A percentile compares a stretch with the other conserved stretches of the same genome.
These are phyloP conservation scores for Gila orcuttii DNA, from an alignment of 2,113 vertebrate genomes.

Conservation along the genomic window DNA sequence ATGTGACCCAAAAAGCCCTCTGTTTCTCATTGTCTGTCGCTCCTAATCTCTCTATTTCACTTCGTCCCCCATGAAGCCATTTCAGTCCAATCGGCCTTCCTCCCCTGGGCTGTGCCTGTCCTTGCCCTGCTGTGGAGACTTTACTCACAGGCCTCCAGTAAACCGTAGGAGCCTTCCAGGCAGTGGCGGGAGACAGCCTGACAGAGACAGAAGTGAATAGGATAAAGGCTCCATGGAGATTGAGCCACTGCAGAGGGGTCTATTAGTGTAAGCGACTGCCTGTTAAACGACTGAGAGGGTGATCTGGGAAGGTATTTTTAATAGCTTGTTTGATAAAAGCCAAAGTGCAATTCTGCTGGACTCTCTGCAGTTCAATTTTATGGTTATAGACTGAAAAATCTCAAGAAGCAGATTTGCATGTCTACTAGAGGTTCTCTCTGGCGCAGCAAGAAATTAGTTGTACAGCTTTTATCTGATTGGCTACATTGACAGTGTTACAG, in stretches of 20 bases:
- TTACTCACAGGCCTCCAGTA: neutral
- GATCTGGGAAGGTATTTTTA: conserved; percentile 8
- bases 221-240: neutral
- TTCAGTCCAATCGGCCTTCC: neutral
- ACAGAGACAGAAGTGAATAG: conserved; percentile 18
- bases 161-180: neutral
- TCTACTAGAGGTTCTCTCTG: neutral
- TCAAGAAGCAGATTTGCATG: neutral
- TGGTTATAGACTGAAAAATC: neutral
- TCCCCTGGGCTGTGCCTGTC: conserved; percentile 34
- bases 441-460: neutral
- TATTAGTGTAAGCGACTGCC: conserved; percentile 15
- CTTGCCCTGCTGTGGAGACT: conserved; percentile 33
- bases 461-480: neutral
- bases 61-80: neutral
- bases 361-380: neutral
- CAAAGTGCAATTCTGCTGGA: neutral
- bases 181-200: neutral
- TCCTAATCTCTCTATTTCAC: conserved; percentile 25
- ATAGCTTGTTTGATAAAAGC: conserved; percentile 10
- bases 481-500: neutral
- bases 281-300: conserved; percentile 20
- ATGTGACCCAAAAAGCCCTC: conserved; percentile 38
- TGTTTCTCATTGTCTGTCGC: conserved; percentile 2
- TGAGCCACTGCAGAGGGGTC: conserved; percentile 4